Evolutionary conservation across 2,113 vertebrate species (phyloP).

Genomic region (Mus spicilegus): DNA sequence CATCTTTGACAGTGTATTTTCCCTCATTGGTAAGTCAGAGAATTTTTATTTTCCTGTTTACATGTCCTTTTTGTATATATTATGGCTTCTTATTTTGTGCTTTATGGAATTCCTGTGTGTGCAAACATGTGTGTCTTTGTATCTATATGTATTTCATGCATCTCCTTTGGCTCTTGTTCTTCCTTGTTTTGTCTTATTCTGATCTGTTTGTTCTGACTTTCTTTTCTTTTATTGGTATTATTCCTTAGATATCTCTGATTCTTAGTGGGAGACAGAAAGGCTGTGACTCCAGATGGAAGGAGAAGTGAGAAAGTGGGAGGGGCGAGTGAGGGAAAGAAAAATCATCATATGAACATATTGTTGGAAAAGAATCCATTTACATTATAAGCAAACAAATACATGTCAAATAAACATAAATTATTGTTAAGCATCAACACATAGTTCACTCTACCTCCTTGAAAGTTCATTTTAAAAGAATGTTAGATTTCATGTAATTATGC

Average conservation of each 20-base stretch:
- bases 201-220: background rate
- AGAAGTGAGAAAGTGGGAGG: background rate
- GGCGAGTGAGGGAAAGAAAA: background rate
- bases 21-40: background rate
- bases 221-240: background rate
- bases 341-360: too few species aligned
- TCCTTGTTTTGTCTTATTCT: background rate
- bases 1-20: background rate
- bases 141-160: background rate
- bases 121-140: background rate
- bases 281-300: background rate
- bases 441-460: background rate
- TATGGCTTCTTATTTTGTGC: background rate
- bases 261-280: background rate
- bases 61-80: background rate
- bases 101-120: background rate
- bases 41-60: background rate
- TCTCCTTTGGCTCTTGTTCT: background rate
- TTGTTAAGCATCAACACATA: background rate
- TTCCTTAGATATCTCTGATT: background rate
- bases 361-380: background rate
- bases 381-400: background rate
- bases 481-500: background rate
- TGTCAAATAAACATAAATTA: background rate
- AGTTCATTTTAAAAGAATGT: conserved; percentile 34